phyloP scores from a whole-genome alignment of 2,888 invertebrate species.

The Cheilosia grossa region DNA sequence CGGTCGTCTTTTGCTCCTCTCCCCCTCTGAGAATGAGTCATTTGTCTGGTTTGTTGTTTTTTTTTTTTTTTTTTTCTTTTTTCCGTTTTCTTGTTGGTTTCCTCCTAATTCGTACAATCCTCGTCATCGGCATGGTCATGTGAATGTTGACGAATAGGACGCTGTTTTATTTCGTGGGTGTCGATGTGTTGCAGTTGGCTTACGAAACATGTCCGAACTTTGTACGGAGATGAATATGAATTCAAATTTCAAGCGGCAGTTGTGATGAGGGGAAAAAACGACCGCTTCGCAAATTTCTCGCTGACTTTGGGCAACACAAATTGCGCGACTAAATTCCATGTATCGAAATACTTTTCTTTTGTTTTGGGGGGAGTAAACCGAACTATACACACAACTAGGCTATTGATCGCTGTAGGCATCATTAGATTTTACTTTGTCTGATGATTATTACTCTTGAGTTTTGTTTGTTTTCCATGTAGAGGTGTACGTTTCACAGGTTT shows the following conservation, averaged over 20 bases:
- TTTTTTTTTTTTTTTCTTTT: slow-evolving; percentile 25
- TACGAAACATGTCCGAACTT: slow-evolving; percentile 54
- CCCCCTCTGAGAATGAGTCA: slow-evolving; percentile 50
- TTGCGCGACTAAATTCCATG: slow-evolving; percentile 23
- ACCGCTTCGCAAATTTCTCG: slow-evolving; percentile 24
- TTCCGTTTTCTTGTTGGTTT: slow-evolving; percentile 35
- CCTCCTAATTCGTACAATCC: slow-evolving; percentile 50
- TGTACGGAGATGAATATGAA: slow-evolving; percentile 14
- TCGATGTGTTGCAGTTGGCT: slow-evolving; percentile 38
- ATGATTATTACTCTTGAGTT: slow-evolving; percentile 20
- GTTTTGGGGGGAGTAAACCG: slow-evolving; percentile 23
- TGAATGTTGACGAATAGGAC: slow-evolving; percentile 62
- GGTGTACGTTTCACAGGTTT: neutral
- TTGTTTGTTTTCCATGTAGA: neutral
- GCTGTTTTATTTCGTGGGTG: slow-evolving; percentile 47
- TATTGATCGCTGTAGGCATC: slow-evolving; percentile 41
- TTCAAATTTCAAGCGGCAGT: slow-evolving; percentile 47
- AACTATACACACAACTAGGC: neutral
- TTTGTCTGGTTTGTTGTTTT: slow-evolving; percentile 36
- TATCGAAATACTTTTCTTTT: slow-evolving; percentile 1
- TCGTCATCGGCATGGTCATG: slow-evolving; percentile 46
- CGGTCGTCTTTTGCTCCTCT: slow-evolving; percentile 1
- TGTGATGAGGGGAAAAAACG: slow-evolving; percentile 7
- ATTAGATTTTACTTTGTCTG: slow-evolving; percentile 3
- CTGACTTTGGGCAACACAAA: slow-evolving; percentile 25